Evolutionary conservation across 2,113 vertebrate species (phyloP).

Genomic region (Parotia lawesii): DNA sequence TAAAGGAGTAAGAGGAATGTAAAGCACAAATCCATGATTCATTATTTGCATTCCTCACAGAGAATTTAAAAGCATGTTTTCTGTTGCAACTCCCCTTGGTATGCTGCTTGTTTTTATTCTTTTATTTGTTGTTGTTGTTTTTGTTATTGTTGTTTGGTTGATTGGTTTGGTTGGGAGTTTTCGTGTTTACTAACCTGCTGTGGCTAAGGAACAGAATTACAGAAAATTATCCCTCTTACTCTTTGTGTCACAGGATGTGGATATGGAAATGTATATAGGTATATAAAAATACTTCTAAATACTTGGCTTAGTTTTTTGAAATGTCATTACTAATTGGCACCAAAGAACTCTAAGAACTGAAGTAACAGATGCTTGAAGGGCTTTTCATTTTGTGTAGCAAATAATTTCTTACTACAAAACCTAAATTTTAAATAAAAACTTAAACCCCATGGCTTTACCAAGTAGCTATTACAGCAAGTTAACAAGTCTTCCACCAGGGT

Average conservation of each 20-base stretch:
- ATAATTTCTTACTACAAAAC: neutral
- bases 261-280: neutral
- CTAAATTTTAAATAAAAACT: neutral
- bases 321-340: neutral
- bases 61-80: neutral
- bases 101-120: neutral
- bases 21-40: neutral
- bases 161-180: neutral
- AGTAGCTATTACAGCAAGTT: neutral
- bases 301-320: constrained; percentile 15
- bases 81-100: neutral
- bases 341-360: neutral
- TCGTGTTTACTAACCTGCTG: neutral
- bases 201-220: neutral
- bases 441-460: neutral
- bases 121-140: neutral
- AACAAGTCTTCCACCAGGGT: constrained; percentile 64
- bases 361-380: neutral
- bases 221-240: neutral
- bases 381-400: neutral
- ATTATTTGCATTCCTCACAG: neutral
- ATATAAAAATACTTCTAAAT: neutral
- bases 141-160: neutral
- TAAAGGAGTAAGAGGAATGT: neutral
- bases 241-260: neutral